Evolutionary conservation across 2,888 invertebrate genomes (phyloP).

Genomic region (Sphaeridia pumilis): DNA sequence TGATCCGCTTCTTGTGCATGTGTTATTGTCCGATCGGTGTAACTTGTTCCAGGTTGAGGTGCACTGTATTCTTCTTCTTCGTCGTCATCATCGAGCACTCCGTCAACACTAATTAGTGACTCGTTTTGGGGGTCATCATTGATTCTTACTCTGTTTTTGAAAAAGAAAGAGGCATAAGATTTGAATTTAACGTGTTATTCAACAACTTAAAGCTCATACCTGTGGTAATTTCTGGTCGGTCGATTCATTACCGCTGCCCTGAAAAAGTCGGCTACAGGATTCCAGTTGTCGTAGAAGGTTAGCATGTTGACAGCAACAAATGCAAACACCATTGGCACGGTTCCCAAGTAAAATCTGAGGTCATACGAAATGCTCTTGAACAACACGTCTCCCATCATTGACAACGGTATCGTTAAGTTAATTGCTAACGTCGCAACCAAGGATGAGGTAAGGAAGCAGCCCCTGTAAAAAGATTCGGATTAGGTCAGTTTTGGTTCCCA

Average conservation of each 20-base stretch:
- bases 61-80: constrained; percentile 26
- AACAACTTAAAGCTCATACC: constrained; percentile 12
- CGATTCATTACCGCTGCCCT: constrained; percentile 41
- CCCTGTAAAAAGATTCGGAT: constrained; percentile 64
- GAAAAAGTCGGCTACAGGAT: constrained; percentile 55
- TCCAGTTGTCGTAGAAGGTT: constrained; percentile 68
- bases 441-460: constrained; percentile 83
- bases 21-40: too few species aligned
- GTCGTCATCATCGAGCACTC: constrained; percentile 39
- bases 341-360: constrained; percentile 57
- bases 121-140: constrained; percentile 57
- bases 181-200: background rate
- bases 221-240: constrained; percentile 17
- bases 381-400: constrained; percentile 70
- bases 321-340: constrained; percentile 62
- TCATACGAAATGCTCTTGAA: constrained; percentile 54
- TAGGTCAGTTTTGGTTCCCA: too few species aligned
- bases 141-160: constrained; percentile 46
- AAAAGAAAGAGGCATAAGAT: background rate
- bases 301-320: constrained; percentile 58
- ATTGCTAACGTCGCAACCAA: constrained; percentile 76
- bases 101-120: constrained; percentile 54
- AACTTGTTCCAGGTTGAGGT: too few species aligned
- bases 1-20: too few species aligned
- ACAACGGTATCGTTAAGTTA: constrained; percentile 76